Conservation (phyloP, 1,140 invertebrate species). For the Adoxophyes honmai region DNA sequence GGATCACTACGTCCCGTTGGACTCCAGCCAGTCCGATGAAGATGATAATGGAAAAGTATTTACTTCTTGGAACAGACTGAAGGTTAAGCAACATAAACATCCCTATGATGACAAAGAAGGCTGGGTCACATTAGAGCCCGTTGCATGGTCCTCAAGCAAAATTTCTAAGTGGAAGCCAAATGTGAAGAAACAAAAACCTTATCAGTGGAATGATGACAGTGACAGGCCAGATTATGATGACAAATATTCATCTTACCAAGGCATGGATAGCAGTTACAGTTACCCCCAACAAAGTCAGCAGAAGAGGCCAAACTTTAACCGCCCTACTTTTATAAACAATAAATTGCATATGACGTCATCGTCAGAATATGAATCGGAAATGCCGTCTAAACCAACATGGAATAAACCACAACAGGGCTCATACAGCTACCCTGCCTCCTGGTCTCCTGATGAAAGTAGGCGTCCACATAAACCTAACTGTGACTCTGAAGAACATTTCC, state of each 20-base stretch:
- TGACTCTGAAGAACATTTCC: slow-evolving; percentile 54
- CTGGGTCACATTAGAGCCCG: slow-evolving; percentile 86
- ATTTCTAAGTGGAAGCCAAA: slow-evolving; percentile 88
- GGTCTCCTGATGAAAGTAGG: slow-evolving; percentile 59
- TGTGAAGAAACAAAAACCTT: slow-evolving; percentile 71
- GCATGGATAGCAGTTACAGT: slow-evolving; percentile 41
- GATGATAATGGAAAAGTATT: slow-evolving; percentile 58
- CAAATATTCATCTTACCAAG: slow-evolving; percentile 41
- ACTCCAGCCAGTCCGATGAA: slow-evolving; percentile 47
- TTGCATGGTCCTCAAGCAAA: slow-evolving; percentile 88
- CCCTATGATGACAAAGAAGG: slow-evolving; percentile 83
- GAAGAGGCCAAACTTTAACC: slow-evolving; percentile 46
- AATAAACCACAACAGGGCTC: slow-evolving; percentile 51
- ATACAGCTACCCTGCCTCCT: slow-evolving; percentile 45
- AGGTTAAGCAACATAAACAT: slow-evolving; percentile 77
- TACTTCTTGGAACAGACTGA: slow-evolving; percentile 73
- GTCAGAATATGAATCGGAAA: slow-evolving; percentile 55
- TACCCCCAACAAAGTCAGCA: slow-evolving; percentile 32
- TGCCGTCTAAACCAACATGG: slow-evolving; percentile 65
- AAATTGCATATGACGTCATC: slow-evolving; percentile 46
- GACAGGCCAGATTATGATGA: slow-evolving; percentile 54
- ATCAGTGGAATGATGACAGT: slow-evolving; percentile 59
- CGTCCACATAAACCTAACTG: slow-evolving; percentile 64
- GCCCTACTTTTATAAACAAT: slow-evolving; percentile 60
- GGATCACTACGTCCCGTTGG: slow-evolving; percentile 46